Conservation (phyloP, 2,797 vertebrate species). For the Eutrigla gurnardus region DNA sequence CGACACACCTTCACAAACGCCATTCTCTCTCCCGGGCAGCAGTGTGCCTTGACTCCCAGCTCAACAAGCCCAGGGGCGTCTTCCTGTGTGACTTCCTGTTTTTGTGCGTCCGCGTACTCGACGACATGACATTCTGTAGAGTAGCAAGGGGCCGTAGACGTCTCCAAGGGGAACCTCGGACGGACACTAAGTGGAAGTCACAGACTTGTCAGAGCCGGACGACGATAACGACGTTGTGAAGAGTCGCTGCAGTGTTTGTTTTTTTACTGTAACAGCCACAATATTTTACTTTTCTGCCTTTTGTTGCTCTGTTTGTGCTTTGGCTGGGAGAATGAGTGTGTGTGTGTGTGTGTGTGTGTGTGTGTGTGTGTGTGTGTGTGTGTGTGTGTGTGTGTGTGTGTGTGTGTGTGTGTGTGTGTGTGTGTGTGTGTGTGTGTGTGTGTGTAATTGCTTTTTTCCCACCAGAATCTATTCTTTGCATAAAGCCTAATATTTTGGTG, state of each 20-base stretch:
- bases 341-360: not conserved
- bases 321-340: conserved; percentile 20
- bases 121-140: conserved; percentile 27
- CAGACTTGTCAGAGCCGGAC: conserved; percentile 33
- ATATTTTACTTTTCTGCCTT: not conserved
- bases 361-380: not conserved
- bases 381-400: not conserved
- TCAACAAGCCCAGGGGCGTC: conserved; percentile 32
- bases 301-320: conserved; percentile 27
- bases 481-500: conserved; percentile 27
- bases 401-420: conserved; percentile 2
- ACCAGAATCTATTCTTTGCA: conserved; percentile 37
- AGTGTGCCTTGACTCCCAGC: conserved; percentile 33
- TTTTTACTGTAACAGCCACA: too few species aligned
- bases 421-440: not conserved
- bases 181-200: conserved; percentile 45
- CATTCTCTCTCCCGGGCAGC: not conserved
- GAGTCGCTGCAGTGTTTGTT: too few species aligned
- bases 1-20: conserved; percentile 68
- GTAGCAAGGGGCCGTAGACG: conserved; percentile 46
- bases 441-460: conserved; percentile 32
- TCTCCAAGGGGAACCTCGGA: conserved; percentile 50
- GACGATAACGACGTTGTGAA: too few species aligned
- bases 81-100: conserved; percentile 16
- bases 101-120: too few species aligned